phyloP scores from a whole-genome alignment of 2,113 vertebrate genomes.

The Cavia porcellus region DNA sequence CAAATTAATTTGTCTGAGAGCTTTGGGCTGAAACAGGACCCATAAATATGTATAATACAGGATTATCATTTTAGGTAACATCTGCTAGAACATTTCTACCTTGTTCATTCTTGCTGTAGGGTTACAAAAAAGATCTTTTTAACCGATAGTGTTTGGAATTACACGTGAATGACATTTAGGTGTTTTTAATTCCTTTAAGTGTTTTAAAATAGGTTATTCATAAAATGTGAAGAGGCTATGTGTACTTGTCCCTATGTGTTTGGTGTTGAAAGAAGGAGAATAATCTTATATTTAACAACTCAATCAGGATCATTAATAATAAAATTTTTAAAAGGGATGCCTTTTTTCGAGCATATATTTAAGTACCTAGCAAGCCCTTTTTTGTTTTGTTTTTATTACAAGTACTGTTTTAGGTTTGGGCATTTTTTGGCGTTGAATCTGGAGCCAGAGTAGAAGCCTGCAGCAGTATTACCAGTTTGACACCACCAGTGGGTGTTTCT shows the following conservation, averaged over 20 bases:
- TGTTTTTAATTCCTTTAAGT: constrained; percentile 61
- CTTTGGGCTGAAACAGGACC: constrained; percentile 69
- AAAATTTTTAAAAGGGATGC: constrained; percentile 22
- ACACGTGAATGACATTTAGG: constrained; percentile 57
- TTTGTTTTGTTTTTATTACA: constrained; percentile 65
- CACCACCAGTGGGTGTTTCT: constrained; percentile 85
- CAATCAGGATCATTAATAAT: constrained; percentile 64
- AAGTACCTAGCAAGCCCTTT: constrained; percentile 63
- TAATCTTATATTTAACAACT: constrained; percentile 58
- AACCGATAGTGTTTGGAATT: constrained; percentile 43
- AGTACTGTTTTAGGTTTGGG: constrained; percentile 75
- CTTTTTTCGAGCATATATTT: constrained; percentile 52
- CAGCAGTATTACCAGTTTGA: constrained; percentile 83
- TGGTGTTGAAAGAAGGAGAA: constrained; percentile 39
- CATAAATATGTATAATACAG: constrained; percentile 71
- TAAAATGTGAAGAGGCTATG: constrained; percentile 57
- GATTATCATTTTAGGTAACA: constrained; percentile 80
- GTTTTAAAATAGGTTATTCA: constrained; percentile 57
- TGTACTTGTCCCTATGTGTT: constrained; percentile 59
- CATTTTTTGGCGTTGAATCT: constrained; percentile 75
- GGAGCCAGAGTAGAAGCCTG: constrained; percentile 79
- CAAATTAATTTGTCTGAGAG: constrained; percentile 77
- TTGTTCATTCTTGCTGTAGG: constrained; percentile 71
- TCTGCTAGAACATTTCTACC: constrained; percentile 73
- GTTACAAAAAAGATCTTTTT: constrained; percentile 66